A percentile compares a stretch with the other conserved stretches of the same genome.
These are phyloP conservation scores for Hemicrepidius hirtus DNA, from an alignment of 2,888 invertebrate species.

Conservation along the genomic window DNA sequence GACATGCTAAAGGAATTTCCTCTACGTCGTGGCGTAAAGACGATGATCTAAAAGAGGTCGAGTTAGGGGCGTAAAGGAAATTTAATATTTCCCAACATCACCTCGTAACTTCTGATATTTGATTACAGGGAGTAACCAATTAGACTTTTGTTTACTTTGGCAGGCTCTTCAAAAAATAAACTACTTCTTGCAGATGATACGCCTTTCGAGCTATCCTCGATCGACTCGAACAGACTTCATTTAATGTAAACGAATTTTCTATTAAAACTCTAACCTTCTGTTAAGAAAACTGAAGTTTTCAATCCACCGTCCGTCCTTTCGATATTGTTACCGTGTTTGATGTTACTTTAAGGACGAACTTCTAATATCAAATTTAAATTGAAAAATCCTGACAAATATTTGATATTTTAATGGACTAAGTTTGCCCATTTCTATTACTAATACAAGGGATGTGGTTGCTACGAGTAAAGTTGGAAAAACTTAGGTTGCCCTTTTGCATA, in stretches of 20 bases:
- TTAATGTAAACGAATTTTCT: conserved; percentile 46
- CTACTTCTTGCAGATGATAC: conserved; percentile 42
- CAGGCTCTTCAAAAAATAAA: conserved; percentile 47
- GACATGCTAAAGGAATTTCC: conserved; percentile 1
- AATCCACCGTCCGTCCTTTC: conserved; percentile 38
- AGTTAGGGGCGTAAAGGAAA: conserved; percentile 17
- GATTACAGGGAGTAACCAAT: conserved; percentile 51
- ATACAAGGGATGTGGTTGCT: conserved; percentile 21
- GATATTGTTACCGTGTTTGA: conserved; percentile 44
- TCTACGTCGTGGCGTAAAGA: not conserved
- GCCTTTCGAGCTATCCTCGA: conserved; percentile 26
- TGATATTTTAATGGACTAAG: conserved; percentile 46
- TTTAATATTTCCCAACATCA: conserved; percentile 37
- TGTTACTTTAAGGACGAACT: conserved; percentile 39
- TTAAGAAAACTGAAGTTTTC: conserved; percentile 37
- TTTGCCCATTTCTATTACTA: conserved; percentile 31
- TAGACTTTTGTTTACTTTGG: conserved; percentile 51
- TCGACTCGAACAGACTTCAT: conserved; percentile 38
- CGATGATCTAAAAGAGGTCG: not conserved
- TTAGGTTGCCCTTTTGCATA: conserved; percentile 14
- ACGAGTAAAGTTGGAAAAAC: conserved; percentile 16
- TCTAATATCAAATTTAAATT: conserved; percentile 49
- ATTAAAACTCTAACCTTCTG: conserved; percentile 42
- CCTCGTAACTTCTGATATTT: conserved; percentile 45
- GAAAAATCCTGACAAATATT: conserved; percentile 46